phyloP scores from a whole-genome alignment of 2,113 vertebrate species.

The Atlantisia rogersi region DNA sequence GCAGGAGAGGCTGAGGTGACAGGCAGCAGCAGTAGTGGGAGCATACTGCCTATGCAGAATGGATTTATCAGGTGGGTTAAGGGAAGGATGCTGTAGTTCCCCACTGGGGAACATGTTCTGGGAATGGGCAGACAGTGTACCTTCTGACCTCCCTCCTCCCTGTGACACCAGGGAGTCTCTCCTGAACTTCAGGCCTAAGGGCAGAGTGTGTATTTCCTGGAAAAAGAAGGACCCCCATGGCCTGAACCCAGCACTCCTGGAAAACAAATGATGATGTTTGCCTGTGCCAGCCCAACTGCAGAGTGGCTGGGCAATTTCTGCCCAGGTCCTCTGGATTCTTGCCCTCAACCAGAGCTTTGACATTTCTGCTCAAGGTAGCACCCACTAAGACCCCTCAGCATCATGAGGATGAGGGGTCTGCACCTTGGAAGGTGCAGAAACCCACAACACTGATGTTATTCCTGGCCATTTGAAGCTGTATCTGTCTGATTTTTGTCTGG shows the following conservation, averaged over 20 bases:
- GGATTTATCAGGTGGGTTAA: neutral
- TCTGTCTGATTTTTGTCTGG: neutral
- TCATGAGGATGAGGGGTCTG: neutral
- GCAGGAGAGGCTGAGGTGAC: rapidly evolving
- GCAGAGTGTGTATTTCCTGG: neutral
- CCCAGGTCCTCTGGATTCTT: neutral
- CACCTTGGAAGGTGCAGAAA: neutral
- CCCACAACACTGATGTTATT: neutral
- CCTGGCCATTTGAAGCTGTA: neutral
- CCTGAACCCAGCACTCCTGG: neutral
- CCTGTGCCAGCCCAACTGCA: neutral
- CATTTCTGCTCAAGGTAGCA: neutral
- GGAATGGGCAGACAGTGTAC: neutral
- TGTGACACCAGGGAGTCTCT: neutral
- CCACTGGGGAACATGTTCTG: neutral
- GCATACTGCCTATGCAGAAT: rapidly evolving
- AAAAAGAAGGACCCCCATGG: neutral
- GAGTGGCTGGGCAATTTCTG: neutral
- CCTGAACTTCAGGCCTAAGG: neutral
- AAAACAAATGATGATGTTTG: neutral
- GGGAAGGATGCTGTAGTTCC: neutral
- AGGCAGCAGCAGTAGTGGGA: neutral
- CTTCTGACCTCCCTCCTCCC: neutral
- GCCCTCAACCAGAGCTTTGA: neutral
- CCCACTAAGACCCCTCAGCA: neutral